phyloP scores from a whole-genome alignment of 2,797 vertebrate genomes.

The Melanotaenia parkinsoni region DNA sequence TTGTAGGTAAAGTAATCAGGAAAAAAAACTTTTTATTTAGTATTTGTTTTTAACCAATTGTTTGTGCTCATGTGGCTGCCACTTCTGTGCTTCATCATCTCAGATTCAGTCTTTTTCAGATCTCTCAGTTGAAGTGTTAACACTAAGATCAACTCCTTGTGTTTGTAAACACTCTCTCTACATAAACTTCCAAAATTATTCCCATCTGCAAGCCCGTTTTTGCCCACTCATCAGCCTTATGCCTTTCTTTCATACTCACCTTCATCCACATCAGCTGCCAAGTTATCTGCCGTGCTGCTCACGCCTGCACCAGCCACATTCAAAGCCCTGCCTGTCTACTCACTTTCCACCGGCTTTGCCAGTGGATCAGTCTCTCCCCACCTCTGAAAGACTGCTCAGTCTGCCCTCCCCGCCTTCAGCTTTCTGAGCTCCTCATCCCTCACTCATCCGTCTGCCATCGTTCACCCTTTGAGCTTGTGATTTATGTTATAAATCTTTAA shows the following conservation, averaged over 20 bases:
- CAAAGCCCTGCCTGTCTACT: slow-evolving; percentile 1
- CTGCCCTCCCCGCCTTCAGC: not conserved
- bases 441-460: not conserved
- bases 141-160: not conserved
- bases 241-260: not conserved
- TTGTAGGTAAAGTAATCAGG: not conserved
- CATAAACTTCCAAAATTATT: not conserved
- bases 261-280: slow-evolving; percentile 5
- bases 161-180: not conserved
- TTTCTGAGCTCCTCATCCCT: slow-evolving; percentile 7
- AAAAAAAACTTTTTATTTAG: not conserved
- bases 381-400: slow-evolving; percentile 1
- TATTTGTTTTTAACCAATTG: too few species aligned
- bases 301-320: slow-evolving; percentile 4
- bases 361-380: slow-evolving; percentile 13
- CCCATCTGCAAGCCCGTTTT: not conserved
- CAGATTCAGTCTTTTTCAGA: not conserved
- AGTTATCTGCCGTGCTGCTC: slow-evolving; percentile 10
- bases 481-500: not conserved
- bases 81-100: not conserved
- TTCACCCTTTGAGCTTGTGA: not conserved
- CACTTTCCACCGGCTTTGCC: slow-evolving; percentile 1
- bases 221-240: slow-evolving; percentile 7
- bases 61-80: not conserved
- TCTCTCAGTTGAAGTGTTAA: not conserved